phyloP scores from a whole-genome alignment of 2,888 invertebrate genomes.

The Bombylius discolor region DNA sequence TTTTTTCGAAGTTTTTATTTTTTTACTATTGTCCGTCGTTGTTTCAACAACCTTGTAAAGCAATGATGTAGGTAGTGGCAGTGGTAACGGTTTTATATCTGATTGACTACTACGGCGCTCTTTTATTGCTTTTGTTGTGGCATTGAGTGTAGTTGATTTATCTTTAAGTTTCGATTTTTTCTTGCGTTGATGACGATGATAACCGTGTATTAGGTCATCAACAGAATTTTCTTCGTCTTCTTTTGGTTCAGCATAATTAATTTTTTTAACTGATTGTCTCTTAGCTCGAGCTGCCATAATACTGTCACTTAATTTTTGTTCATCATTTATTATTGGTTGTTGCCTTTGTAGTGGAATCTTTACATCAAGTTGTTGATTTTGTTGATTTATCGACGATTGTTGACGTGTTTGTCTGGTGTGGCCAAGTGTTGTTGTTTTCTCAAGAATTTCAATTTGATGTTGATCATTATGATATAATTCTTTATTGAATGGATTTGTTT shows the following conservation, averaged over 20 bases:
- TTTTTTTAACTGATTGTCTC: conserved; percentile 17
- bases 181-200: not conserved
- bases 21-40: not conserved
- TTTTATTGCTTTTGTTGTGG: not conserved
- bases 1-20: not conserved
- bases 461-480: not conserved
- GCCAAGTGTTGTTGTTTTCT: not conserved
- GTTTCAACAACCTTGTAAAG: conserved; percentile 32
- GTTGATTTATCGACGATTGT: not conserved
- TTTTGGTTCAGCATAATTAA: conserved; percentile 15
- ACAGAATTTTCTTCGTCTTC: conserved; percentile 15
- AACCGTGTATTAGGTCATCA: conserved; percentile 12
- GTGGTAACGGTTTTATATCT: not conserved
- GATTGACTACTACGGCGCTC: not conserved
- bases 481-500: too few relatives aligned
- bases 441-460: not conserved
- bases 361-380: not conserved
- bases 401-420: not conserved
- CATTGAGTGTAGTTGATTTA: not conserved
- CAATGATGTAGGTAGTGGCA: conserved; percentile 23
- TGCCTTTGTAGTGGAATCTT: not conserved
- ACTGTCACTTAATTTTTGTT: not conserved
- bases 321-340: not conserved
- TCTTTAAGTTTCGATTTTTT: not conserved
- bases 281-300: conserved; percentile 28